These are phyloP conservation scores for Labroides dimidiatus DNA, from an alignment of 2,797 vertebrate species.

Conservation along the genomic window DNA sequence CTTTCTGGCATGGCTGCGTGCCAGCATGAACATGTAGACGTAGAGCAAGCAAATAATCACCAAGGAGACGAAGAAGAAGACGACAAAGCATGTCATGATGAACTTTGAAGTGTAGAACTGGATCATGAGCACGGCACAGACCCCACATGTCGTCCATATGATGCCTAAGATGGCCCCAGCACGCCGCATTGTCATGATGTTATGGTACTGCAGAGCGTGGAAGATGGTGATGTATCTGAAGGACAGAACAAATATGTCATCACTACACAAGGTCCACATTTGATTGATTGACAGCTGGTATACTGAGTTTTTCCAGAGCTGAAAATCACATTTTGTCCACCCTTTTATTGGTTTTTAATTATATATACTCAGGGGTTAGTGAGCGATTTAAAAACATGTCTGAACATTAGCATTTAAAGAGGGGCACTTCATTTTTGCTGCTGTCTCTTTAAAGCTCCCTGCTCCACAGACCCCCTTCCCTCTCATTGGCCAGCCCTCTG, in stretches of 20 bases:
- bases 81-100: constrained; percentile 89
- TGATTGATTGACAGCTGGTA: too few relatives aligned
- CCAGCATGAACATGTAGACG: constrained; percentile 93
- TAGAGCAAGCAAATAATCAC: constrained; percentile 91
- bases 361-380: background rate
- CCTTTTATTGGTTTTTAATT: background rate
- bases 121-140: constrained; percentile 87
- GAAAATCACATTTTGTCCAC: background rate
- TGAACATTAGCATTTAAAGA: too few relatives aligned
- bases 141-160: constrained; percentile 89
- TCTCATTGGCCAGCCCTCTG: too few relatives aligned
- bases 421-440: too few relatives aligned
- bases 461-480: too few relatives aligned
- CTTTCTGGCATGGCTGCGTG: constrained; percentile 89
- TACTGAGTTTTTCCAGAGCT: too few relatives aligned
- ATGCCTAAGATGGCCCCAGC: constrained; percentile 78
- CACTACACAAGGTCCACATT: background rate
- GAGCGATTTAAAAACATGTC: too few relatives aligned
- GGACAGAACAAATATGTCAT: constrained; percentile 17
- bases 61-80: constrained; percentile 88
- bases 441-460: too few relatives aligned
- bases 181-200: constrained; percentile 90
- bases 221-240: constrained; percentile 94
- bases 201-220: constrained; percentile 92
- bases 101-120: constrained; percentile 85